These are phyloP conservation scores for Helostoma temminkii DNA, from an alignment of 2,797 vertebrate species.

Conservation along the genomic window DNA sequence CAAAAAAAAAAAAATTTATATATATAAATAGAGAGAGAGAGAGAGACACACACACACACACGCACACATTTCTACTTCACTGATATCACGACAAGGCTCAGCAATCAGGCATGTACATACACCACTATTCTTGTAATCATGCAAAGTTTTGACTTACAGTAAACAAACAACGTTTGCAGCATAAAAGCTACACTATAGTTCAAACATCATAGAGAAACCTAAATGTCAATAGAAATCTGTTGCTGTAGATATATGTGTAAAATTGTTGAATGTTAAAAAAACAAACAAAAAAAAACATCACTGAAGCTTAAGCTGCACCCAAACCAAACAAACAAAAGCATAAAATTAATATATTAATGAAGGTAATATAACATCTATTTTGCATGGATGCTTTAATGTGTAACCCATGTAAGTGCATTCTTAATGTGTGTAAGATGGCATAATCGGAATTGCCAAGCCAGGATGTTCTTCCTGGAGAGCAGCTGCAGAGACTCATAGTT, in stretches of 20 bases:
- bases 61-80: conserved; percentile 27
- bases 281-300: not conserved
- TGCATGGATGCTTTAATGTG: conserved; percentile 2
- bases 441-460: conserved; percentile 8
- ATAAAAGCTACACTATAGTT: not conserved
- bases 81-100: conserved; percentile 22
- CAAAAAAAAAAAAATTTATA: not conserved
- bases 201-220: not conserved
- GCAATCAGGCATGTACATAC: conserved; percentile 1
- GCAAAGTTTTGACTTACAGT: conserved; percentile 11
- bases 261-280: not conserved
- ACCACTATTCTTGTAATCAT: not conserved
- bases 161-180: not conserved
- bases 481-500: conserved; percentile 35
- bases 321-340: not conserved
- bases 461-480: conserved; percentile 39
- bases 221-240: not conserved
- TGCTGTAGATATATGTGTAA: not conserved
- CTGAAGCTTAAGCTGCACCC: not conserved
- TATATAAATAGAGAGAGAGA: no score
- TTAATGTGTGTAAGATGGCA: conserved; percentile 5
- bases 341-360: not conserved
- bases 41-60: no score
- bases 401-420: not conserved
- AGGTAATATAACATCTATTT: not conserved